Evolutionary conservation across 1,140 invertebrate genomes (phyloP).

Genomic region (Tribolium madens): DNA sequence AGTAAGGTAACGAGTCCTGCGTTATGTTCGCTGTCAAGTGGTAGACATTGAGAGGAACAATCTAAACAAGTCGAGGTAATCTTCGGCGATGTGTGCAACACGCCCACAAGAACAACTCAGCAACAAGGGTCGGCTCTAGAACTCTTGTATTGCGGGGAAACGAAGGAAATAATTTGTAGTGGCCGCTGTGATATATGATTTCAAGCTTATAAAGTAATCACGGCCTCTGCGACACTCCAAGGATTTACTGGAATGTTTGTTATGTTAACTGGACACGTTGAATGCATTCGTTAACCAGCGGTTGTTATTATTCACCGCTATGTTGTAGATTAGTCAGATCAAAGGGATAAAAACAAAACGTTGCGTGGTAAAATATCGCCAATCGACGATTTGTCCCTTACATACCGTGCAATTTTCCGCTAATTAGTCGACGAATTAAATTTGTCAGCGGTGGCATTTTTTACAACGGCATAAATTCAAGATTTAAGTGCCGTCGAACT

Average conservation of each 20-base stretch:
- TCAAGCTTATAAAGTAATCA: slow-evolving; percentile 51
- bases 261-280: slow-evolving; percentile 47
- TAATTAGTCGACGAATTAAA: slow-evolving; percentile 13
- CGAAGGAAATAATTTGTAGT: slow-evolving; percentile 51
- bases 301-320: slow-evolving; percentile 49
- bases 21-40: slow-evolving; percentile 22
- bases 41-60: slow-evolving; percentile 20
- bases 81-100: slow-evolving; percentile 32
- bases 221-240: slow-evolving; percentile 44
- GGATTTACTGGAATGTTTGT: slow-evolving; percentile 50
- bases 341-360: slow-evolving; percentile 46
- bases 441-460: slow-evolving; percentile 29
- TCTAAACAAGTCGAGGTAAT: slow-evolving; percentile 34
- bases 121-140: slow-evolving; percentile 23
- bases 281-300: slow-evolving; percentile 51
- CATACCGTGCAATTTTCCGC: neutral
- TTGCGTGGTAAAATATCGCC: slow-evolving; percentile 40
- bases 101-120: slow-evolving; percentile 26
- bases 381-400: slow-evolving; percentile 25
- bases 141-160: slow-evolving; percentile 38
- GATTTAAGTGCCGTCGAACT: slow-evolving; percentile 6
- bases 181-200: slow-evolving; percentile 47
- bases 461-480: slow-evolving; percentile 21
- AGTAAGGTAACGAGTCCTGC: slow-evolving; percentile 20
- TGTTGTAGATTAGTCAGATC: slow-evolving; percentile 47